Conservation (phyloP, 2,797 vertebrate species). For the Hemibagrus guttatus region DNA sequence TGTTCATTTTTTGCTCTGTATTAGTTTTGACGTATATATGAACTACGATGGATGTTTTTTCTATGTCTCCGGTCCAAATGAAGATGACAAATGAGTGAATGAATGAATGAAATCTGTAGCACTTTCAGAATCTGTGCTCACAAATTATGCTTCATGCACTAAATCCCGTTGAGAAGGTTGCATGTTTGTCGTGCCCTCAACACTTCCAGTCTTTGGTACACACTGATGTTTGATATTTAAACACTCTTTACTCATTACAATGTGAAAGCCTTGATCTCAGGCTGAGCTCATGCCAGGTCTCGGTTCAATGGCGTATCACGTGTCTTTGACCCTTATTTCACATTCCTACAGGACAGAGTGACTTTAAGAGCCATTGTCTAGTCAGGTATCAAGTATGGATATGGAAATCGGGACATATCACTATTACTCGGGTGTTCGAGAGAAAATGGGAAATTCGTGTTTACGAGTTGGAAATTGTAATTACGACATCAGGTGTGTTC, state of each 20-base stretch:
- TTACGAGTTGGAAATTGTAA: no score
- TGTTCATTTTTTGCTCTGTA: not conserved
- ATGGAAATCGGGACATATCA: not conserved
- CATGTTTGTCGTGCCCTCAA: not conserved
- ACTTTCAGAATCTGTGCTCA: not conserved
- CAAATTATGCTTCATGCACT: not conserved
- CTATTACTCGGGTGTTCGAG: not conserved
- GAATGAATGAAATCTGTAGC: not conserved
- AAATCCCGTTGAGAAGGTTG: not conserved
- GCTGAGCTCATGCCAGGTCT: not conserved
- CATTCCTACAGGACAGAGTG: constrained; percentile 9
- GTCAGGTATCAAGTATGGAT: not conserved
- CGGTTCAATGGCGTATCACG: not conserved
- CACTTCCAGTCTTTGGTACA: not conserved
- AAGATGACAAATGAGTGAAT: not conserved
- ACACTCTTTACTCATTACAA: not conserved
- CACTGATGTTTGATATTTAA: not conserved
- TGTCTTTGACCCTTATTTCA: constrained; percentile 16
- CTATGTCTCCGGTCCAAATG: not conserved
- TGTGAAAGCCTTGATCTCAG: constrained; percentile 22
- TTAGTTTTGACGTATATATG: not conserved
- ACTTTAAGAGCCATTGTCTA: not conserved
- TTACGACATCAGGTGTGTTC: no score
- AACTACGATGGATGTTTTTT: not conserved
- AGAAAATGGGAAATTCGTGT: no score